These are phyloP conservation scores for Polydrusus pterygomalis DNA, from an alignment of 2,888 invertebrate species.

Conservation along the genomic window DNA sequence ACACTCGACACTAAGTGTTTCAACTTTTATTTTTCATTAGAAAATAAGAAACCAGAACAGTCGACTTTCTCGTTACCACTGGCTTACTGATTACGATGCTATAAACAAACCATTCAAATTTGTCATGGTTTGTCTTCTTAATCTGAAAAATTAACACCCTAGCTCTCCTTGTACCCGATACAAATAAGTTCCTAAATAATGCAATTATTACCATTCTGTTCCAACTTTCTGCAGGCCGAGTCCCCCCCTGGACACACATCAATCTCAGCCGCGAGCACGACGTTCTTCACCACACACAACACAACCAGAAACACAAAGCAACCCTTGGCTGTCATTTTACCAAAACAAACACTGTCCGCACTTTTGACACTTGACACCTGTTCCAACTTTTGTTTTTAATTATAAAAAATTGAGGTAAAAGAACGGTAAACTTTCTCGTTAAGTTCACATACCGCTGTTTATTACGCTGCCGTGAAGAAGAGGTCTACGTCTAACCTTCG, in stretches of 20 bases:
- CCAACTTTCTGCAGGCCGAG: conserved; percentile 20
- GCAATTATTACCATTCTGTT: conserved; percentile 25
- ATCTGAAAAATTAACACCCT: no score
- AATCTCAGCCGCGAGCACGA: conserved; percentile 29
- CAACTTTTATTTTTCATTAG: neutral
- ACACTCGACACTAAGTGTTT: conserved; percentile 19
- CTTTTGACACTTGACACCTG: conserved; percentile 26
- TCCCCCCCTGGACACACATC: conserved; percentile 42
- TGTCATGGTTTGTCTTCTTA: no score
- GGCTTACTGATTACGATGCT: conserved; percentile 3
- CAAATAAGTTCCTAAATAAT: no score
- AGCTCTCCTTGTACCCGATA: neutral
- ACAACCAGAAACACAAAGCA: conserved; percentile 29
- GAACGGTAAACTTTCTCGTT: conserved; percentile 43
- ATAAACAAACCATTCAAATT: no score
- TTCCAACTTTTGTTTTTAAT: conserved; percentile 12
- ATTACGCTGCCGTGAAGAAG: conserved; percentile 29
- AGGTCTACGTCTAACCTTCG: conserved; percentile 28
- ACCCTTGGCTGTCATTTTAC: conserved; percentile 40
- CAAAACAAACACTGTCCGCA: conserved; percentile 27
- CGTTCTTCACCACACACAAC: conserved; percentile 34
- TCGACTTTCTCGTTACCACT: conserved; percentile 41
- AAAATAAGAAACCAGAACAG: conserved; percentile 39
- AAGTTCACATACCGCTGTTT: conserved; percentile 49
- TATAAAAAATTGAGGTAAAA: conserved; percentile 32